Conservation (phyloP, 2,113 vertebrate species). For the Trochalopteron elliotii region DNA sequence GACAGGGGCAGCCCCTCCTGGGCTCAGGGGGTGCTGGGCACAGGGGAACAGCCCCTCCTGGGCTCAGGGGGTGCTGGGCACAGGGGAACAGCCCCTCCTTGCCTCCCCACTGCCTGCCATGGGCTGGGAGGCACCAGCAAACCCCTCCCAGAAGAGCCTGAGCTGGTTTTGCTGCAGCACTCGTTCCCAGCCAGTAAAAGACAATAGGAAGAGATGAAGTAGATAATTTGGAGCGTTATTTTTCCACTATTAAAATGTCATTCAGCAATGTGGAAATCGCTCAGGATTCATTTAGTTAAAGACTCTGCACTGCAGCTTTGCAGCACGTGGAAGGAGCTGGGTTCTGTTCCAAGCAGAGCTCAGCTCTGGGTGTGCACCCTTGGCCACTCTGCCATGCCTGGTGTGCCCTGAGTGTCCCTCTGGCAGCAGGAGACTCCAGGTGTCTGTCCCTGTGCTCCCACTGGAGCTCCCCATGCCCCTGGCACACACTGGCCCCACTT, state of each 20-base stretch:
- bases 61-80: rapidly evolving
- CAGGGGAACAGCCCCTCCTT: neutral
- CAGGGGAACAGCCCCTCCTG: neutral
- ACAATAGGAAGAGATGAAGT: conserved; percentile 41
- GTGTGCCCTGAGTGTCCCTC: neutral
- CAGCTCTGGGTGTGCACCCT: neutral
- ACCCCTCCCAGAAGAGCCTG: neutral
- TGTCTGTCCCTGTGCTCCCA: neutral
- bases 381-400: neutral
- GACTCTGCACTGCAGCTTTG: neutral
- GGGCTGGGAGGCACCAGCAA: conserved; percentile 23
- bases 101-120: neutral
- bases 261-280: conserved; percentile 7
- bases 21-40: too few species aligned
- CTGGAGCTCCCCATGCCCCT: rapidly evolving
- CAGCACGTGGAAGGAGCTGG: neutral
- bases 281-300: neutral
- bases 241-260: conserved; percentile 40
- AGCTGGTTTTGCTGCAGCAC: conserved; percentile 37
- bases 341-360: neutral
- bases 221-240: conserved; percentile 26
- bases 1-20: neutral
- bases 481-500: rapidly evolving
- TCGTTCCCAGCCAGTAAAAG: conserved; percentile 18
- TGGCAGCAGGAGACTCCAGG: neutral